phyloP scores from a whole-genome alignment of 2,113 vertebrate species.

The Thamnophis sirtalis region DNA sequence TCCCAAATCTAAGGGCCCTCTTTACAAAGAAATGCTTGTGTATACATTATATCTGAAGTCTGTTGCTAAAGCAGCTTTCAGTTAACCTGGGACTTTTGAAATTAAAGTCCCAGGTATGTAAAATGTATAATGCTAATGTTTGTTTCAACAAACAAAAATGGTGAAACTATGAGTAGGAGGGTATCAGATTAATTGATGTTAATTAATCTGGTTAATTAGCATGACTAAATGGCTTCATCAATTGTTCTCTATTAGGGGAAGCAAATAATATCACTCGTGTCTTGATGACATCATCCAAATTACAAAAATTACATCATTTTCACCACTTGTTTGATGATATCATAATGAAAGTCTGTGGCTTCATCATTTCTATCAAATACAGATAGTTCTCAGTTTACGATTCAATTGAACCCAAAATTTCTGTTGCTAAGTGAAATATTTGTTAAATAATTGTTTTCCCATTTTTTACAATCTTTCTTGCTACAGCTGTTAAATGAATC shows the following conservation, averaged over 20 bases:
- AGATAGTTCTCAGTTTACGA: no score
- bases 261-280: background rate
- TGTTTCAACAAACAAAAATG: background rate
- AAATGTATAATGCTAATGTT: background rate
- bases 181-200: background rate
- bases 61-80: background rate
- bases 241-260: background rate
- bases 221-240: background rate
- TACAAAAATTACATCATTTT: background rate
- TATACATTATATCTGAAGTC: background rate
- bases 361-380: background rate
- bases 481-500: no score
- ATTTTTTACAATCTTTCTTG: no score
- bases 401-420: no score
- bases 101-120: background rate
- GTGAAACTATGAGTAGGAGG: background rate
- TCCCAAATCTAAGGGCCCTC: background rate
- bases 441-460: no score
- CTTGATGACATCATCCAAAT: background rate
- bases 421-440: no score
- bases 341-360: background rate
- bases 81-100: background rate
- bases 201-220: background rate
- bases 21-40: background rate
- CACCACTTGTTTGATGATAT: background rate